These are phyloP conservation scores for Chionis minor DNA, from an alignment of 2,113 vertebrate species.

Conservation along the genomic window DNA sequence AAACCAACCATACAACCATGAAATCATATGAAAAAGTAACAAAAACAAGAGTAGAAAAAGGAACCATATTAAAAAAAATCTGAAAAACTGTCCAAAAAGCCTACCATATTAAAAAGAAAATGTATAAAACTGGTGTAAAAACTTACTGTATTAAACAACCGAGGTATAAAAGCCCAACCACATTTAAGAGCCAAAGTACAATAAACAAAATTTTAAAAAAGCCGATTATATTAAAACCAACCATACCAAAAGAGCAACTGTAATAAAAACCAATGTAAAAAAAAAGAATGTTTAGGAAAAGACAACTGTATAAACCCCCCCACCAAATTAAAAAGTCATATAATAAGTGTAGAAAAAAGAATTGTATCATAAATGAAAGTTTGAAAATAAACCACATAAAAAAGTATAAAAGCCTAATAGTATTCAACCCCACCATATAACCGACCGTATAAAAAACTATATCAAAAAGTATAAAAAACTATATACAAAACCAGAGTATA, in stretches of 20 bases:
- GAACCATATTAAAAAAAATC: not conserved
- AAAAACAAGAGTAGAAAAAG: not conserved
- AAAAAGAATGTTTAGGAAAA: not conserved
- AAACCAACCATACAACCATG: not conserved
- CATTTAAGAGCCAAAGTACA: not conserved
- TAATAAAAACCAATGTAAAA: not conserved
- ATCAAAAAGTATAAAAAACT: not conserved
- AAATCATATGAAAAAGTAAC: not conserved
- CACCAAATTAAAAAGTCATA: not conserved
- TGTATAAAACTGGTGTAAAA: not conserved
- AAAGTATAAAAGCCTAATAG: not conserved
- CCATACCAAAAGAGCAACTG: not conserved
- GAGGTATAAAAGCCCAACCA: not conserved
- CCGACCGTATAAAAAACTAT: not conserved
- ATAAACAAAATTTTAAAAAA: not conserved
- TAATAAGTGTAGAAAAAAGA: not conserved
- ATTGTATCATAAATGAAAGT: not conserved
- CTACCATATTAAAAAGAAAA: not conserved
- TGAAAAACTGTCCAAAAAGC: not conserved
- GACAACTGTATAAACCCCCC: rapidly evolving
- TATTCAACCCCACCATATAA: not conserved
- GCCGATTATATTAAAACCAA: not conserved
- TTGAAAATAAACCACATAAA: not conserved
- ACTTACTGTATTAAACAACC: not conserved
- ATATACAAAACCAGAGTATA: not conserved